phyloP scores from a whole-genome alignment of 2,888 invertebrate species.

The Phaonia tiefii region DNA sequence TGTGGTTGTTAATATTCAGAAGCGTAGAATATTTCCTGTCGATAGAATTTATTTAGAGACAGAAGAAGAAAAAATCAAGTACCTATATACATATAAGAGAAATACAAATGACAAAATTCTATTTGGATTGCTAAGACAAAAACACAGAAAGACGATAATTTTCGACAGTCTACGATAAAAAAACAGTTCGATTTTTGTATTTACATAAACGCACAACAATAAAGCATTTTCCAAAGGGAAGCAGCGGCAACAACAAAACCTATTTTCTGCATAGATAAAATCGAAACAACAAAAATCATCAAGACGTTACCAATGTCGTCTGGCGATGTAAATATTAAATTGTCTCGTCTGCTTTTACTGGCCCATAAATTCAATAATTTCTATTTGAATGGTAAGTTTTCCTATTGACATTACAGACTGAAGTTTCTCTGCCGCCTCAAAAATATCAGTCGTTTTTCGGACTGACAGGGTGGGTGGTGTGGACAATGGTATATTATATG shows the following conservation, averaged over 20 bases:
- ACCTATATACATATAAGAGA: constrained; percentile 35
- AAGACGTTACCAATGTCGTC: constrained; percentile 75
- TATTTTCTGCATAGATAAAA: not conserved
- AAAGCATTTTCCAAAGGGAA: not conserved
- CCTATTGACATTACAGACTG: too few species aligned
- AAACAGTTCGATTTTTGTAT: not conserved
- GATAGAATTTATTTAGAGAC: constrained; percentile 14
- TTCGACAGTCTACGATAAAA: not conserved
- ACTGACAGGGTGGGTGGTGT: not conserved
- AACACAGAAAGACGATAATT: constrained; percentile 10
- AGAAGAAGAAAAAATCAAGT: constrained; percentile 40
- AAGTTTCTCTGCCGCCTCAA: too few species aligned
- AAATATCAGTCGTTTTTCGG: too few species aligned
- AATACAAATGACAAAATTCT: constrained; percentile 50
- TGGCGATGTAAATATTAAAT: constrained; percentile 78
- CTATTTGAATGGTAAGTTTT: constrained; percentile 89
- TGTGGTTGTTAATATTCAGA: constrained; percentile 36
- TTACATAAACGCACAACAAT: not conserved
- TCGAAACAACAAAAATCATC: constrained; percentile 31
- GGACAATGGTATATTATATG: not conserved
- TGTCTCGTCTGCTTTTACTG: constrained; percentile 88
- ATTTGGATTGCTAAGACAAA: constrained; percentile 29
- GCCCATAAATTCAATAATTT: constrained; percentile 95
- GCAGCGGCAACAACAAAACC: not conserved
- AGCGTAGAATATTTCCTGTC: not conserved